Evolutionary conservation across 2,888 invertebrate species (phyloP).

Genomic region (Heliconius cydno): DNA sequence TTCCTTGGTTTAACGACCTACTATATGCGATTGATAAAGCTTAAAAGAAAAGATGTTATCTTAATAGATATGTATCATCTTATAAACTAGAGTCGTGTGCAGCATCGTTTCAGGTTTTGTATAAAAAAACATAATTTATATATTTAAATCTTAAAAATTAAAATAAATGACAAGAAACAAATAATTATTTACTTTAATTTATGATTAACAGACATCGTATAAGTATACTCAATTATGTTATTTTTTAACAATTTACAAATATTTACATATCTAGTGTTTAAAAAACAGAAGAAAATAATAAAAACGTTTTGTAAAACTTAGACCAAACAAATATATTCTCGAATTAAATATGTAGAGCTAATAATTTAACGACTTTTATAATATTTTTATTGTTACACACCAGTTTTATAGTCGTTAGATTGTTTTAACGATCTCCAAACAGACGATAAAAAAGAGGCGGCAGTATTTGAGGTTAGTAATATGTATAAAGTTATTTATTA

Average conservation of each 20-base stretch:
- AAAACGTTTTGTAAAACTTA: background rate
- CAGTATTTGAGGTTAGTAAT: background rate
- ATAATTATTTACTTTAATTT: background rate
- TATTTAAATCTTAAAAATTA: background rate
- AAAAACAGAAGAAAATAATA: background rate
- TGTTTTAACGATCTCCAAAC: conserved; percentile 26
- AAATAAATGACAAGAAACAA: background rate
- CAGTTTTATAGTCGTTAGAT: conserved; percentile 29
- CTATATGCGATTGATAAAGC: too few species aligned
- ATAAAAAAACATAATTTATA: background rate
- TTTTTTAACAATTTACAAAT: too few species aligned
- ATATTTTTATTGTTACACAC: conserved; percentile 15
- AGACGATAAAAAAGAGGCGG: conserved; percentile 22
- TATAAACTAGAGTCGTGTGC: too few species aligned
- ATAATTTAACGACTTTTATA: conserved; percentile 3
- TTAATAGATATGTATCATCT: too few species aligned
- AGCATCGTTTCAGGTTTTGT: background rate
- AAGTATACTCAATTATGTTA: too few species aligned
- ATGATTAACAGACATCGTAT: background rate
- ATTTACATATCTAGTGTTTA: conserved; percentile 2
- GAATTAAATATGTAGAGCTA: background rate
- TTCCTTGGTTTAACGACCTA: too few species aligned
- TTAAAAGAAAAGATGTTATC: too few species aligned
- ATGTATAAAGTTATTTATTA: conserved; percentile 14
- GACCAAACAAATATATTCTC: background rate